Evolutionary conservation across 2,888 invertebrate genomes (phyloP).

Genomic region (Trichopria drosophilae): DNA sequence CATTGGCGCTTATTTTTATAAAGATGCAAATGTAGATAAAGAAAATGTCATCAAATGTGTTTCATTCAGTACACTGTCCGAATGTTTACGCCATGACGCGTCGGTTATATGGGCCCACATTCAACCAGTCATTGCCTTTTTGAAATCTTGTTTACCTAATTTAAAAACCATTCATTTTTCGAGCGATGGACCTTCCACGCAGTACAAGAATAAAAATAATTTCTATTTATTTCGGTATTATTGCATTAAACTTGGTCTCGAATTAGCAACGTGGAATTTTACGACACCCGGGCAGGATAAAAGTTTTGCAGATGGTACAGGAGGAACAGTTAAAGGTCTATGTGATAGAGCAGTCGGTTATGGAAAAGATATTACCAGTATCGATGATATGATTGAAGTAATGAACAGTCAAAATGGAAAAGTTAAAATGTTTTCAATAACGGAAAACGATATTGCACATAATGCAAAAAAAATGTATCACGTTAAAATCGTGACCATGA

Average conservation of each 20-base stretch:
- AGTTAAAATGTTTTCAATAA: constrained; percentile 5
- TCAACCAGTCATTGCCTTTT: no score
- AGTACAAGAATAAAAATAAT: constrained; percentile 13
- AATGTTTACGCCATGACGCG: no score
- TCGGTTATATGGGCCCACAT: no score
- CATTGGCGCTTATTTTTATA: constrained; percentile 25
- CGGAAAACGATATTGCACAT: background rate
- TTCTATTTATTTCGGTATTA: constrained; percentile 11
- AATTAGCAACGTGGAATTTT: constrained; percentile 14
- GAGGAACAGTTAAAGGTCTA: constrained; percentile 8
- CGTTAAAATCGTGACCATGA: no score
- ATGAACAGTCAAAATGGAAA: constrained; percentile 2
- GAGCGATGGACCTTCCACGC: constrained; percentile 12
- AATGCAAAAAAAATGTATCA: no score
- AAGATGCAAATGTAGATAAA: no score
- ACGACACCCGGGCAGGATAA: constrained; percentile 16
- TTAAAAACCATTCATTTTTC: constrained; percentile 15
- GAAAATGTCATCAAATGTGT: constrained; percentile 4
- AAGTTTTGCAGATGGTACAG: constrained; percentile 10
- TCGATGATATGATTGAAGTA: constrained; percentile 9
- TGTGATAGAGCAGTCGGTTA: constrained; percentile 10
- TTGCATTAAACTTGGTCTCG: constrained; percentile 5
- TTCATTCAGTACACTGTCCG: no score
- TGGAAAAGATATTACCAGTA: constrained; percentile 1
- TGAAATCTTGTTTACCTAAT: no score